A percentile compares a stretch with the other conserved stretches of the same genome.
phyloP scores from a whole-genome alignment of 2,113 vertebrate genomes.

The Psilopsiagon aurifrons region DNA sequence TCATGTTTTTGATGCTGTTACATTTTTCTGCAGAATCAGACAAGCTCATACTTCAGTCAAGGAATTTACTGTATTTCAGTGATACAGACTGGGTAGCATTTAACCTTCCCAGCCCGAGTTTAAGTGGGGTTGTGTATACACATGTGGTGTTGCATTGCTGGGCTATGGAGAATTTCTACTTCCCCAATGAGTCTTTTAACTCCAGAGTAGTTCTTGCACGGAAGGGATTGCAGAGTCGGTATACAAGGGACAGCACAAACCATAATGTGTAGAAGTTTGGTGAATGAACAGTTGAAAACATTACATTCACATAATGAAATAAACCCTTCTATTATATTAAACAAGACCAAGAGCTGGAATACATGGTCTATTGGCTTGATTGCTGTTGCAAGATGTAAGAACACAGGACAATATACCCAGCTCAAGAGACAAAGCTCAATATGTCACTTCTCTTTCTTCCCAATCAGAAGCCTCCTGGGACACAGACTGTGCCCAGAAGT shows the following conservation, averaged over 20 bases:
- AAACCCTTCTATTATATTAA: neutral
- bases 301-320: neutral
- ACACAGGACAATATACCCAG: fast-evolving
- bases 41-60: neutral
- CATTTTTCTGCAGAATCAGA: neutral
- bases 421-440: neutral
- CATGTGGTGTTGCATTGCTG: neutral
- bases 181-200: neutral
- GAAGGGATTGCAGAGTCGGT: neutral
- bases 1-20: constrained; percentile 23
- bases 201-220: neutral
- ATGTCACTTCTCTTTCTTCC: neutral
- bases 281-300: neutral
- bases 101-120: neutral
- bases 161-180: neutral
- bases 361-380: neutral
- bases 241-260: neutral
- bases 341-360: neutral
- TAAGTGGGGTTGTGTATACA: neutral
- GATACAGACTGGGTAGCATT: neutral
- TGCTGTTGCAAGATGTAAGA: neutral
- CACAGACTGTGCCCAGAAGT: neutral
- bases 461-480: neutral
- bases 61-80: constrained; percentile 14
- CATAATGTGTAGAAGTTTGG: neutral